Evolutionary conservation across 2,797 vertebrate species (phyloP), one percentile per base, ranked within the genome.

Genomic region (Coranthus polyacanthus): DNA sequence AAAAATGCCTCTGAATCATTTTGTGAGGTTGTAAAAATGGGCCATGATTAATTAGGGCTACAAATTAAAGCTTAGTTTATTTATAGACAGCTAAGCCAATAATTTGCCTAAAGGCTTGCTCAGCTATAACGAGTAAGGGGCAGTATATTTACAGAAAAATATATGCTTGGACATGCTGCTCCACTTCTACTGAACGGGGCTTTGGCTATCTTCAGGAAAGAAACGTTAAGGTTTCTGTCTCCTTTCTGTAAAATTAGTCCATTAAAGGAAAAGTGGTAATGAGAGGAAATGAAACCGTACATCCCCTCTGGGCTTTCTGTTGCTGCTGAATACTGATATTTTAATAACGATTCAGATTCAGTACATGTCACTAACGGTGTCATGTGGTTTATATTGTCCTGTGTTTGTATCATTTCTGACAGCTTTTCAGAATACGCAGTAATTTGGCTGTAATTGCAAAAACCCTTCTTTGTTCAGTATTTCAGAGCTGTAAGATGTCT

Each of bases 131-230:
- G 75, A 84, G 72, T 46, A 79, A 58, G 15, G 34, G 57, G 22
- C 65, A 60, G 45, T 37, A 39, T 73, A 64, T 79, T 77, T 69
- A 77, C 69, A 32, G 49, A 66, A 60, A 74, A 78, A 70, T 82
- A 75, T 75, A 59, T 75, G 62, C 79, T 86, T 85, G 81, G 56
- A 72, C 50, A 72, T 37, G 58, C 49, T 79, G 77, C 58, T 80
- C 76, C 61, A 68, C 55, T 83, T 82, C 47, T 46, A 70, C 61
- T 74, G 62, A 43, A 87, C 72, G 66, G 61, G 54, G 22, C 26
- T 72, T 7, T 29, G 12, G 26, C 43, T 55, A 49, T 75, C 43
- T 50, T 72, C n/a, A 44, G 45, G 64, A 59, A 59, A 51, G 24
- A 63, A 47, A 66, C 13, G 0, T 21, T 46, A 13, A 20, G 7